Percentiles rank a stretch among this genome's conserved stretches.
Conservation (phyloP, 2,113 vertebrate genomes). For the Colistium nudipinnis region DNA sequence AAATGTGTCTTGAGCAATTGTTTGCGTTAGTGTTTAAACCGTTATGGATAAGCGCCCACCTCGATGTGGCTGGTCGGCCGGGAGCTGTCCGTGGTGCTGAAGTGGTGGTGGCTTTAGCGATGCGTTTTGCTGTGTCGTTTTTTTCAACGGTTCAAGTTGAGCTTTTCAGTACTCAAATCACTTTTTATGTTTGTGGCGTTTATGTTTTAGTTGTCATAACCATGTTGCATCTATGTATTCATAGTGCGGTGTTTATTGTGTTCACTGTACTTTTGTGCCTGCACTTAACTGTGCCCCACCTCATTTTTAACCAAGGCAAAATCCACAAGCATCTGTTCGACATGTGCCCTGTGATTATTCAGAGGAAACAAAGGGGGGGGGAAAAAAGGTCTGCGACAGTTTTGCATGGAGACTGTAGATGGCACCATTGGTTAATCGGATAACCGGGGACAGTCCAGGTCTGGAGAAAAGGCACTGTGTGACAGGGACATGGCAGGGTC, state of each 20-base stretch:
- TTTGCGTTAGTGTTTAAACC: not conserved
- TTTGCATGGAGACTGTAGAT: slow-evolving; percentile 61
- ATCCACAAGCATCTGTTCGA: not conserved
- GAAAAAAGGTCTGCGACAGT: not conserved
- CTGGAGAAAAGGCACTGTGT: not conserved
- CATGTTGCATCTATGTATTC: too few species aligned
- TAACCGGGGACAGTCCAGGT: not conserved
- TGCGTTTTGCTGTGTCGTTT: not conserved
- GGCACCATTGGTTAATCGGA: slow-evolving; percentile 66
- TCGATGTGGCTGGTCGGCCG: not conserved
- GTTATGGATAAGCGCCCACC: not conserved
- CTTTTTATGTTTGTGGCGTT: not conserved
- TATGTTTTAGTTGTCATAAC: not conserved
- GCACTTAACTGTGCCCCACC: not conserved
- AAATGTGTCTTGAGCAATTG: not conserved
- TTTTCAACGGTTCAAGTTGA: not conserved
- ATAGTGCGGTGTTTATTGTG: not conserved
- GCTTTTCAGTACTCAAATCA: not conserved
- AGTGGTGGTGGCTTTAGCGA: not conserved
- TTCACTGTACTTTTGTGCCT: not conserved
- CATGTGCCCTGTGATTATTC: not conserved
- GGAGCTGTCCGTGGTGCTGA: slow-evolving; percentile 78
- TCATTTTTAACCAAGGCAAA: not conserved
- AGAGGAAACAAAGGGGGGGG: not conserved
- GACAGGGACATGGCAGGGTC: not conserved